Evolutionary conservation across 37 sponge, comb jelly and placozoan genomes (phyloP), one percentile per base, ranked within the genome.

Genomic region (Bolinopsis microptera): DNA sequence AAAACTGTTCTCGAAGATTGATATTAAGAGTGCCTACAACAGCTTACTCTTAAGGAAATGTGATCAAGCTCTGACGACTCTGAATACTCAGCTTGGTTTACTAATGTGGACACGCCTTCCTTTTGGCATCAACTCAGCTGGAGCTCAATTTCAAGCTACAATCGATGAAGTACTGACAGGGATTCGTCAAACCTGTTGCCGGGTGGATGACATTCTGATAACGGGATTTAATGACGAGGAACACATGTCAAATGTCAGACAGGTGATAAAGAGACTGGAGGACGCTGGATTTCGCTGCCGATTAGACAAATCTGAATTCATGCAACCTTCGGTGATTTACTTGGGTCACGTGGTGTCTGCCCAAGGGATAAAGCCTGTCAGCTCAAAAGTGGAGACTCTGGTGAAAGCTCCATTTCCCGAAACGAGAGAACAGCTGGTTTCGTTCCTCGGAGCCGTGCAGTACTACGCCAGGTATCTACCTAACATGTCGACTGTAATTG

Each of bases 131-230:
- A 9, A 40, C 9, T 34, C 90, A 22, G 41, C 90, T 5, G 26
- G 30, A 28, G 90, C 90, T 28, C 37, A 39, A 24, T 86, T 86
- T 40, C 90, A 86, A 48, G 30, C 9, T 35, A 86, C 18, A 34
- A 86, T 86, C 48, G 90, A 86, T 86, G 30, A 86, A 40, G 61
- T 40, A 1, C 30, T 86, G 8, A 18, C 9, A 27, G 90, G 90
- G 13, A 9, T 86, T 28, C 38, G 23, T 24, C 48, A 38, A 26
- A 30, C 26, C 39, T 25, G 28, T 0, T 86, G 90, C 30, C 37
- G 90, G 39, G 90, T 86, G 26, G 90, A 86, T 34, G 90, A 86
- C 90, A 86, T 86, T 34, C 13, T 86, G 61, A 38, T 86, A 1
- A 86, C 90, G 23, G 90, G 30, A 16, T 26, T 48, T 34, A 41